phyloP scores from a whole-genome alignment of 1,140 invertebrate genomes.

The Tetramorium simillimum region DNA sequence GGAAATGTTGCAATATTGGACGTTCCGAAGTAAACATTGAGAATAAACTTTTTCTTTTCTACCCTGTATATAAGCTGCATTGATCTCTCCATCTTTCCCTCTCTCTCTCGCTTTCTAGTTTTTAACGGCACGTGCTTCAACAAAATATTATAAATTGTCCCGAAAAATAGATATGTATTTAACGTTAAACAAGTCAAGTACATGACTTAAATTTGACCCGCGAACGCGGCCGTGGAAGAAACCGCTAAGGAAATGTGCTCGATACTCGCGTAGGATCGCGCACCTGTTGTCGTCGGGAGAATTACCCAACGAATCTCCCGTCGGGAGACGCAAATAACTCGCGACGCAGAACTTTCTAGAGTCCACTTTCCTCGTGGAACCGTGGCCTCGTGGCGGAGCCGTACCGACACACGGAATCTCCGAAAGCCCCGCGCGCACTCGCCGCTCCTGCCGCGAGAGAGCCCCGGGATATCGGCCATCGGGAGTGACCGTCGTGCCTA shows the following conservation, averaged over 20 bases:
- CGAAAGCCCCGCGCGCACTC: conserved; percentile 10
- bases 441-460: background rate
- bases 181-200: background rate
- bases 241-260: background rate
- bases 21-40: too few species aligned
- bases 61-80: too few species aligned
- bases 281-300: background rate
- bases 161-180: background rate
- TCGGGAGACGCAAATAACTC: conserved; percentile 5
- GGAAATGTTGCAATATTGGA: too few species aligned
- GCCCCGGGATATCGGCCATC: conserved; percentile 24
- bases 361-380: conserved; percentile 30
- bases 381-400: background rate
- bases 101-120: too few species aligned
- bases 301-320: conserved; percentile 28
- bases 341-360: conserved; percentile 50
- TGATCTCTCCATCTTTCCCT: background rate
- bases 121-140: background rate
- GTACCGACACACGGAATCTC: background rate
- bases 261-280: background rate
- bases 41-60: too few species aligned
- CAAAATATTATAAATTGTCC: background rate
- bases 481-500: background rate
- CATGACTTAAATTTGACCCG: background rate
- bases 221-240: background rate